A percentile compares a stretch with the other conserved stretches of the same genome.
phyloP scores from a whole-genome alignment of 1,140 invertebrate genomes.

The Rhyacophila brunnea region DNA sequence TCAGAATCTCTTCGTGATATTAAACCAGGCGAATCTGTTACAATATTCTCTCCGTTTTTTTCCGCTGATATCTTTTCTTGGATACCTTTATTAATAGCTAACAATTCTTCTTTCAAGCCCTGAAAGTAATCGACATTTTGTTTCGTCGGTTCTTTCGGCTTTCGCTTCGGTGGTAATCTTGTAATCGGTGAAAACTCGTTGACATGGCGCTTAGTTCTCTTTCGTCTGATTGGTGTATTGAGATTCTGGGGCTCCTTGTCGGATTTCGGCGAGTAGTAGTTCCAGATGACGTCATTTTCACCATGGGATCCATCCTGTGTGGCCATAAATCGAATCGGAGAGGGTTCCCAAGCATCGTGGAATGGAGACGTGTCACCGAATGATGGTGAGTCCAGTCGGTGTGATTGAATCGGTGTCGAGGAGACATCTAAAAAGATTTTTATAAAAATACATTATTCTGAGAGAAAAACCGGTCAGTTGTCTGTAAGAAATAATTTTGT shows the following conservation, averaged over 20 bases:
- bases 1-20: background rate
- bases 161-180: slow-evolving; percentile 42
- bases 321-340: slow-evolving; percentile 51
- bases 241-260: slow-evolving; percentile 38
- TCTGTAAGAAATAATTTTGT: too few species aligned
- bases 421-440: too few species aligned
- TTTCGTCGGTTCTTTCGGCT: slow-evolving; percentile 38
- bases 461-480: too few species aligned
- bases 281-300: slow-evolving; percentile 53
- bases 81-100: slow-evolving; percentile 45
- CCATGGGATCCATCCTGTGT: slow-evolving; percentile 53
- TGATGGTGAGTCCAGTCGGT: slow-evolving; percentile 44
- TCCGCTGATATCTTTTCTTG: slow-evolving; percentile 40
- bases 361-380: slow-evolving; percentile 43
- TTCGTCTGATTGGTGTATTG: slow-evolving; percentile 46
- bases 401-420: slow-evolving; percentile 47
- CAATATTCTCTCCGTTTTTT: too few species aligned
- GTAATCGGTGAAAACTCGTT: slow-evolving; percentile 41
- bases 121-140: slow-evolving; percentile 45
- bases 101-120: slow-evolving; percentile 43
- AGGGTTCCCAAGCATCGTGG: slow-evolving; percentile 42
- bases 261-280: slow-evolving; percentile 50
- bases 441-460: too few species aligned
- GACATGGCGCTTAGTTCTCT: slow-evolving; percentile 39
- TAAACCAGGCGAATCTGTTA: too few species aligned